Evolutionary conservation across 2,888 invertebrate genomes (phyloP), one percentile per base, ranked within the genome.

Genomic region (Pristionchus mayeri): DNA sequence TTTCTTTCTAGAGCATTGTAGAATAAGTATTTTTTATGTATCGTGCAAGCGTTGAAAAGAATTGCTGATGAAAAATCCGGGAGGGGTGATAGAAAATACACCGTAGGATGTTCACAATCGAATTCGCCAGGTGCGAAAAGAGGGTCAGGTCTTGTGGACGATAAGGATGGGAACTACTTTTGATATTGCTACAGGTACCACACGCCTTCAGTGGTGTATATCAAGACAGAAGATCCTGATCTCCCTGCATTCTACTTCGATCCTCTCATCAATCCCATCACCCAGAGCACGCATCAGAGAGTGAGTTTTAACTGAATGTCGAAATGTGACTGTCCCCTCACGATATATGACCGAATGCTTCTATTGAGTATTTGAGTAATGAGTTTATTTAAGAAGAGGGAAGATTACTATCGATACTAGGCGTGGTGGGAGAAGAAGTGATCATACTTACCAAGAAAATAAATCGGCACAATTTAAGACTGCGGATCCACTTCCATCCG

Each of bases 191-290:
- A 37, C 90, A 98, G 98, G 97, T 99, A 99, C 93, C 99, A 99
- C 93, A 96, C 97, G 11, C 98, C 99, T 37, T 98, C 98, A 93
- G 98, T 99, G 9, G 98, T 99, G 0, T 99, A 97, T 93, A 99
- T 99, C 92, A 99, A 99, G 94, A 99, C 99, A 0, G 99, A 99
- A 94, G 99, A 99, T 95, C 98, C 99, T 11, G 99, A 99, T 94
- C 94, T 99, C 85, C 99, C 99, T 52, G 99, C 99, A 0, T 99
- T 99, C 94, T 99, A 99, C 94, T 99, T 98, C 94, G 99, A 99
- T 94, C 99, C 99, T 0, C 94, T 99, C 78, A 99, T 99, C 93
- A 99, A 99, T 94, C 98, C 99, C 0, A 99, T 99, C 90, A 97
- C 98, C 0, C 98, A 98, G 93, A 95, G 97, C 84, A 96, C 97